Evolutionary conservation across 2,888 invertebrate species (phyloP).

Genomic region (Papilio gigon): DNA sequence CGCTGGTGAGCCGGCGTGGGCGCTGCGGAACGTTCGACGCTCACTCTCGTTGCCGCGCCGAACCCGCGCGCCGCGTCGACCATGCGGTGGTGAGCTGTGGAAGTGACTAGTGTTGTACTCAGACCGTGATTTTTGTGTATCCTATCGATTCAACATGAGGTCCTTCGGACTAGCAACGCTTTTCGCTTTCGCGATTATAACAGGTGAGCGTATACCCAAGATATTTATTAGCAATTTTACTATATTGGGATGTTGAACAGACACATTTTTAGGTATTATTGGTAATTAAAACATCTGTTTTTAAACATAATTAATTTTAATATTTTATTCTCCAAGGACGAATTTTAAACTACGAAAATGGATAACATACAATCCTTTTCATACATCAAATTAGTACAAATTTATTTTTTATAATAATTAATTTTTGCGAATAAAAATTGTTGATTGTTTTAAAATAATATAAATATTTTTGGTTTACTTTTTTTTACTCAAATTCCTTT

Average conservation of each 20-base stretch:
- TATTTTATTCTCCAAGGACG: no score
- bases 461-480: no score
- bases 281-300: no score
- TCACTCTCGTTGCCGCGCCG: constrained; percentile 69
- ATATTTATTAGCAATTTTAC: background rate
- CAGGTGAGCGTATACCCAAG: constrained; percentile 60
- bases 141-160: constrained; percentile 62
- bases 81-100: constrained; percentile 78
- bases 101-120: constrained; percentile 58
- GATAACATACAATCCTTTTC: background rate
- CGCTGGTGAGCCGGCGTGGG: constrained; percentile 47
- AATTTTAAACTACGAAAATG: background rate
- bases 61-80: constrained; percentile 71
- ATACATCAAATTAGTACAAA: background rate
- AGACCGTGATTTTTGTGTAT: constrained; percentile 58
- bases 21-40: constrained; percentile 48
- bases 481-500: background rate
- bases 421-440: background rate
- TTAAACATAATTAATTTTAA: no score
- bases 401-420: background rate
- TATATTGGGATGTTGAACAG: background rate
- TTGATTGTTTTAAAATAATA: background rate
- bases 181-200: constrained; percentile 63
- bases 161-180: constrained; percentile 69
- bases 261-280: background rate